Evolutionary conservation across 2,797 vertebrate genomes (phyloP).

Genomic region (Fundulus diaphanus): DNA sequence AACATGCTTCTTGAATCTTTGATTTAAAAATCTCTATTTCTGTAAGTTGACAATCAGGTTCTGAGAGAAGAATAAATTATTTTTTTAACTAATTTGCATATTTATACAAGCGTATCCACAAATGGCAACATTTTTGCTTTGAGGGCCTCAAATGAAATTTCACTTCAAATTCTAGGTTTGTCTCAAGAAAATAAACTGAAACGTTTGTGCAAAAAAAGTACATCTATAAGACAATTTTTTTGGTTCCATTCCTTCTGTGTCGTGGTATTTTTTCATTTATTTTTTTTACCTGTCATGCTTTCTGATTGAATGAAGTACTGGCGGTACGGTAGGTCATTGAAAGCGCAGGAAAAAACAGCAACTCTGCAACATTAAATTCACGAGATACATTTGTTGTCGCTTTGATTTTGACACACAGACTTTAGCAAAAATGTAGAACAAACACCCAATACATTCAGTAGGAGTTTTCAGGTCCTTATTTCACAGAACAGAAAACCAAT

Average conservation of each 20-base stretch:
- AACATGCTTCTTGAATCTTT: not conserved
- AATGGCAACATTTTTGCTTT: not conserved
- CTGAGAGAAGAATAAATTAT: not conserved
- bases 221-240: not conserved
- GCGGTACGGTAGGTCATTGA: not conserved
- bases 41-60: not conserved
- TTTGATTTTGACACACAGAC: too few relatives aligned
- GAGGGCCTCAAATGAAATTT: not conserved
- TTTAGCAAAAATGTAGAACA: too few relatives aligned
- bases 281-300: not conserved
- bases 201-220: not conserved
- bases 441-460: too few relatives aligned
- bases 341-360: not conserved
- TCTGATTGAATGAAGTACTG: not conserved
- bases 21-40: not conserved
- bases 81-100: not conserved
- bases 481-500: not conserved
- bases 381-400: too few relatives aligned
- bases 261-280: not conserved
- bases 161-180: not conserved
- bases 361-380: too few relatives aligned
- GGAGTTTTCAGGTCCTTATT: not conserved
- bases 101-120: not conserved
- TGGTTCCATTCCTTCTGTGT: not conserved
- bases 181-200: not conserved